Base-by-base conservation (phyloP, 2,113 vertebrate genomes). In the Rhinolophus ferrumequinum region DNA sequence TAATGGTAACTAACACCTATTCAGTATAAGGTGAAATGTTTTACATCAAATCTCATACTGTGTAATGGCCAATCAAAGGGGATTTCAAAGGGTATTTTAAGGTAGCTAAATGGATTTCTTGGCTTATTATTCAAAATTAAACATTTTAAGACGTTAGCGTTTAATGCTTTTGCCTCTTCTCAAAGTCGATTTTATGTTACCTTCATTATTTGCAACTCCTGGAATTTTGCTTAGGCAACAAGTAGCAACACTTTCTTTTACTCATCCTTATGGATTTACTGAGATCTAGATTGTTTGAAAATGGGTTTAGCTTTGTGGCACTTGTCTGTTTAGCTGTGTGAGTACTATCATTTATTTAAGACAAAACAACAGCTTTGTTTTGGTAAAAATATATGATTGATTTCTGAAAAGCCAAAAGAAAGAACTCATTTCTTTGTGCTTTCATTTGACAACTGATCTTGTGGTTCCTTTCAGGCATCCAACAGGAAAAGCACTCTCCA, bases 151-250 rank as follows among this genome's bases (percentile, higher is more conserved):
- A 98, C 96, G 96, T 98, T 98, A 98, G 97, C 96, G 97, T 98
- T 98, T 98, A 98, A 98, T 98, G 95, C 56, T 98, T 98, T 98
- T 98, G 96, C 96, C 96, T 97, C 95, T 98, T 98, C 90, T 98
- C 97, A 90, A 98, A 96, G 97, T 98, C 98, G 97, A 98, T 98
- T 98, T 98, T 98, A 98, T 97, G 67, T 98, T 98, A 98, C 89
- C 96, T 96, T 97, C 83, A 96, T 96, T 98, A 97, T 97, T 98
- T 95, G 76, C 88, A 98, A 95, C 90, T 98, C 87, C 97, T 98
- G 95, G 97, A 97, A 96, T 93, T 73, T 98, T 98, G 77, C 97
- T 98, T 93, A 96, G 96, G 82, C 93, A 97, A 83, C 72, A 97
- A 94, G 60, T 90, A 88, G 76, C 93, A 97, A 96, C 24, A 47